Percentiles rank a stretch among this genome's conserved stretches.
phyloP scores from a whole-genome alignment of 2,797 vertebrate species.

The Phylloscopus collybita region DNA sequence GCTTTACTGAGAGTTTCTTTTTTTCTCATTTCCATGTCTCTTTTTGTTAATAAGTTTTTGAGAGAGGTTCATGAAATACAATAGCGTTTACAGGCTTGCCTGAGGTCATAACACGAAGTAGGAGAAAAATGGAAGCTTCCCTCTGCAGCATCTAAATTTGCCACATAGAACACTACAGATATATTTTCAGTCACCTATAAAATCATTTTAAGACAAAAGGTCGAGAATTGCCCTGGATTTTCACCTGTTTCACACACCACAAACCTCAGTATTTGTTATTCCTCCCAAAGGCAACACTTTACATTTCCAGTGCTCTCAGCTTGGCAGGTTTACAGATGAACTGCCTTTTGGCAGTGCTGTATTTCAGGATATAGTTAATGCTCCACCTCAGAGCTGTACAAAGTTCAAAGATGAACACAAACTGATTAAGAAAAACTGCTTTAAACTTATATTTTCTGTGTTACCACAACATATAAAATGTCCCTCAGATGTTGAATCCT shows the following conservation, averaged over 20 bases:
- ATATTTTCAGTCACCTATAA: background rate
- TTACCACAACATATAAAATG: background rate
- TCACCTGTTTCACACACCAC: background rate
- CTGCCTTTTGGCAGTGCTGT: background rate
- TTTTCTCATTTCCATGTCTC: background rate
- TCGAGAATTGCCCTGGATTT: background rate
- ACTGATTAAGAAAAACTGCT: background rate
- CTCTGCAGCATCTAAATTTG: background rate
- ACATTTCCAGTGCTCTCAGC: conserved; percentile 12
- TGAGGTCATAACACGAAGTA: background rate
- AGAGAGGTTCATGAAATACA: background rate
- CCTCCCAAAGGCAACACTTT: background rate
- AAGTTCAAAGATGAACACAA: background rate
- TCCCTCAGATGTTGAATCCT: background rate
- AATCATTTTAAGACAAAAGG: background rate
- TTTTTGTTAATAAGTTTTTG: background rate
- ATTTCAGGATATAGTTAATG: background rate
- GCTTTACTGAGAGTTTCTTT: background rate
- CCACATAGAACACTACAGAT: background rate
- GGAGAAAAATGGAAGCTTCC: background rate
- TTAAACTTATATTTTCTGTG: background rate
- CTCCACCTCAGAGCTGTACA: background rate
- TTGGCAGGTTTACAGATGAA: background rate
- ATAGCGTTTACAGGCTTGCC: background rate
- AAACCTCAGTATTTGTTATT: background rate